Evolutionary conservation across 2,797 vertebrate genomes (phyloP), one percentile per base, ranked within the genome.

Genomic region (Siniperca obscura): DNA sequence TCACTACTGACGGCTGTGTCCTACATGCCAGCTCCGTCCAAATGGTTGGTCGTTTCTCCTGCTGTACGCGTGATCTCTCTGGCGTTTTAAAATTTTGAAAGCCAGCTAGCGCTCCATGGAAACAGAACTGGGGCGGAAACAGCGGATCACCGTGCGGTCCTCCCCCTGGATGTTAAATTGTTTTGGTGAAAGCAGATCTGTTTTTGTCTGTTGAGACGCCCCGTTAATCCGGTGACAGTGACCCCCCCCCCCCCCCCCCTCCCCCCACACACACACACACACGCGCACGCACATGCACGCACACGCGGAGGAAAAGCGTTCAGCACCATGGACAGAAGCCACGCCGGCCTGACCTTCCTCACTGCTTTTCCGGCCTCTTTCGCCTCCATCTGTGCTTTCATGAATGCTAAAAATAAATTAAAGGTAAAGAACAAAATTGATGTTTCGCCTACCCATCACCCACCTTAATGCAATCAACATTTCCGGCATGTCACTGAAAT

Each of bases 251-350:
- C n/a, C n/a, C n/a, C n/a, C n/a, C n/a, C n/a, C n/a, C n/a, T n/a
- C 71, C 74, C 55, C 60, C 48, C 68, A 42, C 68, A 56, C 70
- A 70, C 48, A 71, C 52, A 34, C 42, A 46, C n/a, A n/a, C n/a
- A n/a, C n/a, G n/a, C n/a, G n/a, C n/a, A n/a, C n/a, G n/a, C 25
- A 27, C n/a, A 46, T 22, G 30, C 42, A 66, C 52, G 11, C n/a
- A 40, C 17, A 22, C 34, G 22, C 55, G 10, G 27, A 67, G 22
- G 42, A 70, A 27, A 8, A 25, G 22, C 44, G 7, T 93, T 95
- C 96, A 96, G 96, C 90, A 96, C 95, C 95, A 91, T 89, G 95
- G 95, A 96, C 94, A 96, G 95, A 86, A 77, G 70, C 90, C 76
- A 66, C 80, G 70, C 88, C 80, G 74, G 80, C 22, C 85, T 76